phyloP scores from a whole-genome alignment of 2,113 vertebrate genomes.

The Recurvirostra avosetta region DNA sequence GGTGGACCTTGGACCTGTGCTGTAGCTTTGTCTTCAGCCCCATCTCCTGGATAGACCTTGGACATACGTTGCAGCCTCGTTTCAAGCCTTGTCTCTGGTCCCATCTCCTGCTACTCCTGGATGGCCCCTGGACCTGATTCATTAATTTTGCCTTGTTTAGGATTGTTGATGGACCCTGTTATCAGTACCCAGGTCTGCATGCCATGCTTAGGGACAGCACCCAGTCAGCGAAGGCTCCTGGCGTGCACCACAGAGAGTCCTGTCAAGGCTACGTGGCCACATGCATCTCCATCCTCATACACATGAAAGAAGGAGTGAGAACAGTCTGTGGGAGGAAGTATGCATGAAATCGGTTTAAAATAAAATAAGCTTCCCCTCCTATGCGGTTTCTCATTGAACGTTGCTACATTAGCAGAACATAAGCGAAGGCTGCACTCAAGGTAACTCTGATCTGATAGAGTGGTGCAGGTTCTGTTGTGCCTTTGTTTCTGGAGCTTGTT shows the following conservation, averaged over 20 bases:
- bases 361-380: neutral
- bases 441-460: neutral
- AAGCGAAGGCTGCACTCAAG: neutral
- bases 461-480: fast-evolving
- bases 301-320: neutral
- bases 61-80: neutral
- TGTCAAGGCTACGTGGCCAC: neutral
- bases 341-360: neutral
- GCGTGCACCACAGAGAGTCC: no score
- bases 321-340: neutral
- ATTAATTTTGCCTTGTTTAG: neutral
- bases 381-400: neutral
- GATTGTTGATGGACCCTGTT: neutral
- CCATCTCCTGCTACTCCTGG: neutral
- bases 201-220: neutral
- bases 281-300: neutral
- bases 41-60: neutral
- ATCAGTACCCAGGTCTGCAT: neutral
- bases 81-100: neutral
- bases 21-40: neutral
- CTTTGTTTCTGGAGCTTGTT: neutral
- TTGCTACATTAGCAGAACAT: neutral
- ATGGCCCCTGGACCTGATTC: neutral
- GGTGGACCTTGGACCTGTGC: neutral
- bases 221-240: neutral